phyloP scores from a whole-genome alignment of 2,113 vertebrate genomes.

The Centropristis striata region DNA sequence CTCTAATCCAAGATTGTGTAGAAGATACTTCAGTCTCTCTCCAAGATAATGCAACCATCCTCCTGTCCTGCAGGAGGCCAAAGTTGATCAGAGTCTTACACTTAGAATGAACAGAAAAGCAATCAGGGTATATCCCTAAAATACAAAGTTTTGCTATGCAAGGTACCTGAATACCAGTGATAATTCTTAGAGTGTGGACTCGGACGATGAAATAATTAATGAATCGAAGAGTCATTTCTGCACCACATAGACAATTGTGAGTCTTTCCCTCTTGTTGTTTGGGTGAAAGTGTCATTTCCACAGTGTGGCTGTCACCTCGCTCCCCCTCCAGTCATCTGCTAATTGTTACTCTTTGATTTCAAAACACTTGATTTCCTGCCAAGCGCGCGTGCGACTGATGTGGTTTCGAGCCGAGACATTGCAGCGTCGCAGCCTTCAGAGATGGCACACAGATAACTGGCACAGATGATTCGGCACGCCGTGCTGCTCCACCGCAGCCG shows the following conservation, averaged over 20 bases:
- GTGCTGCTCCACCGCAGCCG: neutral
- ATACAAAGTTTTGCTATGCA: too few relatives aligned
- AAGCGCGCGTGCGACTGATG: conserved; percentile 9
- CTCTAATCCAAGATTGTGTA: too few relatives aligned
- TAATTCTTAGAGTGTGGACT: too few relatives aligned
- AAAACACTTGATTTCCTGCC: conserved; percentile 39
- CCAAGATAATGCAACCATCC: too few relatives aligned
- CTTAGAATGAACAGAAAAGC: too few relatives aligned
- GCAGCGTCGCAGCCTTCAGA: neutral
- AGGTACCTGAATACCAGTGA: too few relatives aligned
- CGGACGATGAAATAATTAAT: neutral
- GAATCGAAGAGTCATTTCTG: neutral
- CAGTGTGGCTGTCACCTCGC: conserved; percentile 10
- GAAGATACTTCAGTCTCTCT: too few relatives aligned
- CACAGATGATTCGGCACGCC: neutral
- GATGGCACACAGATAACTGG: conserved; percentile 25
- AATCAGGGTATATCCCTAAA: too few relatives aligned
- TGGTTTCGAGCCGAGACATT: conserved; percentile 33
- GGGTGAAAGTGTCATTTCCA: conserved; percentile 18
- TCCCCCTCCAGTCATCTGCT: neutral
- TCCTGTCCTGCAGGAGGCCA: too few relatives aligned
- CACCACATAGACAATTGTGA: neutral
- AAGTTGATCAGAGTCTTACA: too few relatives aligned
- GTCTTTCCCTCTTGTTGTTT: neutral
- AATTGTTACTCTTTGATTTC: conserved; percentile 31